Conservation (phyloP, 2,797 vertebrate genomes). For the Xenentodon cancila region DNA sequence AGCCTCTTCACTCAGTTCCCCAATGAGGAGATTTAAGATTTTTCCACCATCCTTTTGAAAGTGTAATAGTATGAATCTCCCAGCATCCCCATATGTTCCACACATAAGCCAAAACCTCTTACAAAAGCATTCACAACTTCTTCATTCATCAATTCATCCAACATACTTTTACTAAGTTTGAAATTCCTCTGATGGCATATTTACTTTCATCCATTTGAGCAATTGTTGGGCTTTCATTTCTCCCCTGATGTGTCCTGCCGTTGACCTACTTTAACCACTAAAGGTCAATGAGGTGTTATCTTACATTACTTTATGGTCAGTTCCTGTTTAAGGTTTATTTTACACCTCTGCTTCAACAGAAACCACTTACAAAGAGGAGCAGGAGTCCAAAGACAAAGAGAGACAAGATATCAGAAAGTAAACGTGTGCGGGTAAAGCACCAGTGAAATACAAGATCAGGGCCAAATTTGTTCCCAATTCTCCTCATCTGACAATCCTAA, state of each 20-base stretch:
- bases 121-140: too few species aligned
- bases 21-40: background rate
- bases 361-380: slow-evolving; percentile 10
- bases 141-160: background rate
- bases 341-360: slow-evolving; percentile 23
- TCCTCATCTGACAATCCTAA: too few species aligned
- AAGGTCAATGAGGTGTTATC: slow-evolving; percentile 45
- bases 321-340: slow-evolving; percentile 45
- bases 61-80: background rate
- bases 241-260: slow-evolving; percentile 11
- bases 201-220: slow-evolving; percentile 30
- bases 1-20: slow-evolving; percentile 1
- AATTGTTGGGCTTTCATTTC: slow-evolving; percentile 35
- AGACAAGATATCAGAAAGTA: background rate
- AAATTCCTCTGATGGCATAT: slow-evolving; percentile 27
- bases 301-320: slow-evolving; percentile 45
- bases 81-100: too few species aligned
- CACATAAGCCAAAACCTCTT: too few species aligned
- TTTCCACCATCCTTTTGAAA: background rate
- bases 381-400: background rate
- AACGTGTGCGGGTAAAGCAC: background rate
- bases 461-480: too few species aligned
- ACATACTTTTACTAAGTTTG: slow-evolving; percentile 34
- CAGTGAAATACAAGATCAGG: too few species aligned
- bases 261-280: slow-evolving; percentile 25